Conservation (phyloP, 2,888 invertebrate species). For the Synanthedon vespiformis region DNA sequence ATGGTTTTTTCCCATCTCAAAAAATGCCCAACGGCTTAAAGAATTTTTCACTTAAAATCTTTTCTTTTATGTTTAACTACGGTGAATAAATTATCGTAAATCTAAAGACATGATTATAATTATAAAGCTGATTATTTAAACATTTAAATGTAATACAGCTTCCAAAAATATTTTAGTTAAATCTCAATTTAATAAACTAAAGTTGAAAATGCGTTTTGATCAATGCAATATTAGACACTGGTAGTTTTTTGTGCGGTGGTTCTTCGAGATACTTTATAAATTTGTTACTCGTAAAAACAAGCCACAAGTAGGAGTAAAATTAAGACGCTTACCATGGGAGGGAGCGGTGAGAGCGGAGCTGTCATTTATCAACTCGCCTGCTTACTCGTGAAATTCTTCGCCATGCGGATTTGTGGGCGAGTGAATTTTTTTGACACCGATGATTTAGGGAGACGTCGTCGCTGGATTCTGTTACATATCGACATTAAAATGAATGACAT, state of each 20-base stretch:
- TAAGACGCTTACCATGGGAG: conserved; percentile 8
- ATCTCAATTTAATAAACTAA: too few relatives aligned
- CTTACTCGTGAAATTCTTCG: not conserved
- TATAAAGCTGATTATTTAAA: too few relatives aligned
- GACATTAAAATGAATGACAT: not conserved
- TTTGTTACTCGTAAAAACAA: conserved; percentile 19
- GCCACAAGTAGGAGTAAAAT: conserved; percentile 20
- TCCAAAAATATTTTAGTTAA: too few relatives aligned
- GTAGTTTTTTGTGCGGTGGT: not conserved
- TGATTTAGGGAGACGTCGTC: not conserved
- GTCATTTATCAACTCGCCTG: not conserved
- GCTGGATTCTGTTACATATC: not conserved
- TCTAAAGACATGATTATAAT: too few relatives aligned
- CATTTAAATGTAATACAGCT: too few relatives aligned
- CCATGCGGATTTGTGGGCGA: not conserved
- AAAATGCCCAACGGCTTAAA: too few relatives aligned
- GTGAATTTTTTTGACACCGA: not conserved
- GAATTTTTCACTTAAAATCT: too few relatives aligned
- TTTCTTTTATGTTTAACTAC: too few relatives aligned
- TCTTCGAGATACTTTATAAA: conserved; percentile 9
- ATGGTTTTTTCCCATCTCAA: too few relatives aligned
- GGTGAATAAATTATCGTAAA: too few relatives aligned
- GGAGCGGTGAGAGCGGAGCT: not conserved
- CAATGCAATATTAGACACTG: too few relatives aligned
- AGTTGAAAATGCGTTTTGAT: too few relatives aligned